Conservation (phyloP, 2,888 invertebrate genomes). For the Drosophila demipolita region DNA sequence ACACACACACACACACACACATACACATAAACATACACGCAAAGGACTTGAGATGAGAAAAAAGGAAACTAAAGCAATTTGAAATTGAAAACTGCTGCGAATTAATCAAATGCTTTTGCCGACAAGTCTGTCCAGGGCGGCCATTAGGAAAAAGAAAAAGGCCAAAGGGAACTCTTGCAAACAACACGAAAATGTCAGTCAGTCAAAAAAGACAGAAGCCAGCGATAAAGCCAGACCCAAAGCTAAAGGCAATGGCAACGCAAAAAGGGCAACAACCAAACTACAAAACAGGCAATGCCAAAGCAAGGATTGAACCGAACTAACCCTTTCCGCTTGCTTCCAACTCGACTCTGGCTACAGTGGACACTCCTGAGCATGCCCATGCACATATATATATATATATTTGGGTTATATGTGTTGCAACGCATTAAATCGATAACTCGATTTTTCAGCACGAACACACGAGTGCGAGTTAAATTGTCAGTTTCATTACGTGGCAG, state of each 20-base stretch:
- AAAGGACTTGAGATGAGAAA: slow-evolving; percentile 22
- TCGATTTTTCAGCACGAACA: slow-evolving; percentile 78
- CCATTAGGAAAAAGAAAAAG: slow-evolving; percentile 21
- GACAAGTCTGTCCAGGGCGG: slow-evolving; percentile 32
- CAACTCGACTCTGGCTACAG: slow-evolving; percentile 6
- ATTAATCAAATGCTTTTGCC: slow-evolving; percentile 75
- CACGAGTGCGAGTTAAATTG: slow-evolving; percentile 75
- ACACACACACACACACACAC: not conserved
- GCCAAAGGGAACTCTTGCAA: slow-evolving; percentile 45
- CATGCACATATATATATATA: not conserved
- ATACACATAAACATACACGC: slow-evolving; percentile 10
- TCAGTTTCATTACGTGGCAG: slow-evolving; percentile 77
- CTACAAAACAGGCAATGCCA: slow-evolving; percentile 25
- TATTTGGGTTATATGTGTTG: slow-evolving; percentile 27
- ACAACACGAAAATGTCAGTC: slow-evolving; percentile 66
- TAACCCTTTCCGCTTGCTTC: slow-evolving; percentile 57
- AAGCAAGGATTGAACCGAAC: slow-evolving; percentile 18
- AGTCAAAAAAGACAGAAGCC: slow-evolving; percentile 60
- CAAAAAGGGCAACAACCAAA: slow-evolving; percentile 37
- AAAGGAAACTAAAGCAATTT: slow-evolving; percentile 67
- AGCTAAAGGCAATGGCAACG: slow-evolving; percentile 24
- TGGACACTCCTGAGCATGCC: slow-evolving; percentile 11
- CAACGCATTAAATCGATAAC: slow-evolving; percentile 80
- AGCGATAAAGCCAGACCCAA: slow-evolving; percentile 56
- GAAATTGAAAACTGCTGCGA: slow-evolving; percentile 77